Conservation (phyloP, 1,140 invertebrate genomes). For the Oedothorax gibbosus region DNA sequence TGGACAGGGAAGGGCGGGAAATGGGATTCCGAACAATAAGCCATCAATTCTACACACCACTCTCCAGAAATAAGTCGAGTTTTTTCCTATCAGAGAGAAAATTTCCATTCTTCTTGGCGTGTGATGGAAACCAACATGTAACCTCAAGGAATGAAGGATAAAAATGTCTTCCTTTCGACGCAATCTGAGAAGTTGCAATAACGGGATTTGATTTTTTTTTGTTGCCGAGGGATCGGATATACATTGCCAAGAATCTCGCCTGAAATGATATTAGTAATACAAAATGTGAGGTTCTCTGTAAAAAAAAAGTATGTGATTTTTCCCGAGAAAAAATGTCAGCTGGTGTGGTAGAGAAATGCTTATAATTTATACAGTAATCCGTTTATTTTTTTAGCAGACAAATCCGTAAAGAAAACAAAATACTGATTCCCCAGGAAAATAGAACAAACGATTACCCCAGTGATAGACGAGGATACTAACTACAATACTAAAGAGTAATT, state of each 20-base stretch:
- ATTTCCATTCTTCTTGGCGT: slow-evolving; percentile 41
- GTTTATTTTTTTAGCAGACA: neutral
- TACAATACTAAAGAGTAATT: no score
- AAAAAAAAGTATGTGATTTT: no score
- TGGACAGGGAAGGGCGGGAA: slow-evolving; percentile 30
- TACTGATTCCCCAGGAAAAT: no score
- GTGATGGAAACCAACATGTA: slow-evolving; percentile 45
- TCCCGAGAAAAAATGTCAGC: no score
- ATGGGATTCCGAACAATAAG: slow-evolving; percentile 52
- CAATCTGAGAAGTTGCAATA: slow-evolving; percentile 39
- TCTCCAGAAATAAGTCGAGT: slow-evolving; percentile 16
- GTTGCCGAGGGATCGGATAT: neutral
- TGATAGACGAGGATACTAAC: no score
- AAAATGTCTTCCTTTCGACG: slow-evolving; percentile 1
- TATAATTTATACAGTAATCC: neutral
- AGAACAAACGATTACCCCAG: no score
- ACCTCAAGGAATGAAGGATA: slow-evolving; percentile 42
- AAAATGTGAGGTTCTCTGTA: no score
- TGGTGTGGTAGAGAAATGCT: no score
- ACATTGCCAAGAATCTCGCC: slow-evolving; percentile 8
- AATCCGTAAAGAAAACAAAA: no score
- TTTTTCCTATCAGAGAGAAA: slow-evolving; percentile 21
- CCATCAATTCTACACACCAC: slow-evolving; percentile 22
- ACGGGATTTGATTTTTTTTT: neutral
- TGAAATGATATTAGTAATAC: no score